Evolutionary conservation across 1,140 invertebrate species (phyloP), one percentile per base, ranked within the genome.

Genomic region (Brachionus asplanchnoidis): DNA sequence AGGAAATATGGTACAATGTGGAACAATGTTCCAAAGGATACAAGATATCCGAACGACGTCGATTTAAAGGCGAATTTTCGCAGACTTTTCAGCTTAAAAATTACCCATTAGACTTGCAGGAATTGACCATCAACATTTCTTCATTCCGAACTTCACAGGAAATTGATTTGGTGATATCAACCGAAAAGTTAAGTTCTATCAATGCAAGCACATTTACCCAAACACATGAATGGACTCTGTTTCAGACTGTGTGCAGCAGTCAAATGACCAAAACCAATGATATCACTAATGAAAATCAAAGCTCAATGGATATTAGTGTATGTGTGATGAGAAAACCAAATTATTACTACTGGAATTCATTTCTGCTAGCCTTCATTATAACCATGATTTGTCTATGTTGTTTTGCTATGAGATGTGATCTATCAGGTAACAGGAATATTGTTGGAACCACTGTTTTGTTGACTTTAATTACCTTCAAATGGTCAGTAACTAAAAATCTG

Each of bases 311-410:
- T 5, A 77, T 77, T 9, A 77, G 73, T 50, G 73, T 77, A 12
- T 77, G 73, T 77, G 44, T 77, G 46, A 9, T 50, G 20, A 46
- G 73, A 77, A 77, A 77, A 77, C 73, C 73, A 4, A 50, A 77
- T 50, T 77, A 77, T 28, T 77, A 77, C 20, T 77, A 77, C 32
- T 77, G 73, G 73, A 77, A 77, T 50, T 77, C 73, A 14, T 77
- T 77, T 77, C 46, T 77, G 12, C 20, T 77, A 4, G 44, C 44
- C 8, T 77, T 77, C 32, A 77, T 77, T 14, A 77, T 77, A 8
- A 50, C 73, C 17, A 77, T 77, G 73, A 77, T 77, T 26, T 77
- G 73, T n/a, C 26, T 77, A 53, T 77, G 73, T 6, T 77, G 73
- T 50, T 77, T 77, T 50, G 42, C 73, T 6, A 50, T 77, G 17